phyloP scores from a whole-genome alignment of 2,888 invertebrate genomes.

The Chymomyza fuscimana region DNA sequence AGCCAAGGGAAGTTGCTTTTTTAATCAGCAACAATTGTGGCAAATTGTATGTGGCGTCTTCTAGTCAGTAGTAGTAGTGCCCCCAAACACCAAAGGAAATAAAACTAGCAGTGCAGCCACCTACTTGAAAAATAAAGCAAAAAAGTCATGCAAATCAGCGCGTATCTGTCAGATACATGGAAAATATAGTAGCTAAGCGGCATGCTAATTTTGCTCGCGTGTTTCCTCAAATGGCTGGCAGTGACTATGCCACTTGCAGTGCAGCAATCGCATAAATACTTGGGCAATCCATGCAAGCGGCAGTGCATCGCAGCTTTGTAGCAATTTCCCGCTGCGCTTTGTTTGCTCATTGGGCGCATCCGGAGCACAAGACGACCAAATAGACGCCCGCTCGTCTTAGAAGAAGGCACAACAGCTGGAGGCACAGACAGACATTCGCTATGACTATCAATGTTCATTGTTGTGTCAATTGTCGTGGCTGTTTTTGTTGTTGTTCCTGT shows the following conservation, averaged over 20 bases:
- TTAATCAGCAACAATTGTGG: slow-evolving; percentile 54
- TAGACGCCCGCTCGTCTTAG: slow-evolving; percentile 18
- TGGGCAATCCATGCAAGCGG: slow-evolving; percentile 8
- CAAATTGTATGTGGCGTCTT: slow-evolving; percentile 22
- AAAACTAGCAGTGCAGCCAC: slow-evolving; percentile 27
- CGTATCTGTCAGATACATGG: slow-evolving; percentile 56
- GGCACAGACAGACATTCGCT: slow-evolving; percentile 3
- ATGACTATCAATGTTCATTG: slow-evolving; percentile 62
- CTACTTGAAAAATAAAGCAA: slow-evolving; percentile 1
- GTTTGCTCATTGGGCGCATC: slow-evolving; percentile 75
- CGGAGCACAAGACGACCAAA: slow-evolving; percentile 46
- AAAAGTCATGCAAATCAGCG: slow-evolving; percentile 39
- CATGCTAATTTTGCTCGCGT: slow-evolving; percentile 72
- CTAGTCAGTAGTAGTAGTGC: background rate
- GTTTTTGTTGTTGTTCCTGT: slow-evolving; percentile 39
- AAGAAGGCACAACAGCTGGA: background rate
- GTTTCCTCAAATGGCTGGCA: slow-evolving; percentile 69
- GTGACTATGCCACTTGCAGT: slow-evolving; percentile 65
- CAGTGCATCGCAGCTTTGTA: slow-evolving; percentile 40
- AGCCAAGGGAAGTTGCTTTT: slow-evolving; percentile 62
- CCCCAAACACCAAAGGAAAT: slow-evolving; percentile 20
- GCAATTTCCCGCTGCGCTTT: slow-evolving; percentile 72
- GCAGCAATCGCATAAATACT: slow-evolving; percentile 67
- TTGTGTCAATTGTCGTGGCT: slow-evolving; percentile 71
- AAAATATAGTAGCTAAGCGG: slow-evolving; percentile 57